phyloP scores from a whole-genome alignment of 2,888 invertebrate genomes.

The Athetis lepigone region DNA sequence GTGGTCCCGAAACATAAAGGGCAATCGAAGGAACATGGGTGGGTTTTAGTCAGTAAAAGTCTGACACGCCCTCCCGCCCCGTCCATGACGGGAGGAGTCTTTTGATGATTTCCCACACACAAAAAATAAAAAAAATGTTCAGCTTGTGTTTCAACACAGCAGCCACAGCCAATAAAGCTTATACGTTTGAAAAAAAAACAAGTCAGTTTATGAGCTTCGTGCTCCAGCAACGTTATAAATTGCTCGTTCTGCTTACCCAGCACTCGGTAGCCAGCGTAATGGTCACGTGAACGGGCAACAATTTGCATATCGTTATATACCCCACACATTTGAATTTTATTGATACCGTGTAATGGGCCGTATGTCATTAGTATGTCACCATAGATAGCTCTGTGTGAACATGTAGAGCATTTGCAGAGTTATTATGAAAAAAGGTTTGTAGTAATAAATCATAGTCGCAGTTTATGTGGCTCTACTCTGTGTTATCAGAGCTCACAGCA shows the following conservation, averaged over 20 bases:
- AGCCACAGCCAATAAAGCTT: conserved; percentile 4
- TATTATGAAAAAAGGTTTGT: not conserved
- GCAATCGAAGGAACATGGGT: too few relatives aligned
- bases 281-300: conserved; percentile 1
- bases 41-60: too few relatives aligned
- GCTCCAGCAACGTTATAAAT: conserved; percentile 67
- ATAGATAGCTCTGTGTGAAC: not conserved
- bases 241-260: conserved; percentile 21
- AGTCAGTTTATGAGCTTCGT: conserved; percentile 63
- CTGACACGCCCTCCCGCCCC: too few relatives aligned
- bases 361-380: conserved; percentile 7
- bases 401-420: not conserved
- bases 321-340: conserved; percentile 36
- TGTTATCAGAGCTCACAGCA: not conserved
- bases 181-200: conserved; percentile 18
- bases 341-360: conserved; percentile 20
- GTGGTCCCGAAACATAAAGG: too few relatives aligned
- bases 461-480: not conserved
- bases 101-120: too few relatives aligned
- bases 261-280: conserved; percentile 3
- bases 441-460: not conserved
- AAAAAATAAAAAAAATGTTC: too few relatives aligned
- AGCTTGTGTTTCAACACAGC: conserved; percentile 10
- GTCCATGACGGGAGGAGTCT: too few relatives aligned
- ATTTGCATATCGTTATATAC: conserved; percentile 43